phyloP scores from a whole-genome alignment of 2,113 vertebrate species.

The Bungarus multicinctus region DNA sequence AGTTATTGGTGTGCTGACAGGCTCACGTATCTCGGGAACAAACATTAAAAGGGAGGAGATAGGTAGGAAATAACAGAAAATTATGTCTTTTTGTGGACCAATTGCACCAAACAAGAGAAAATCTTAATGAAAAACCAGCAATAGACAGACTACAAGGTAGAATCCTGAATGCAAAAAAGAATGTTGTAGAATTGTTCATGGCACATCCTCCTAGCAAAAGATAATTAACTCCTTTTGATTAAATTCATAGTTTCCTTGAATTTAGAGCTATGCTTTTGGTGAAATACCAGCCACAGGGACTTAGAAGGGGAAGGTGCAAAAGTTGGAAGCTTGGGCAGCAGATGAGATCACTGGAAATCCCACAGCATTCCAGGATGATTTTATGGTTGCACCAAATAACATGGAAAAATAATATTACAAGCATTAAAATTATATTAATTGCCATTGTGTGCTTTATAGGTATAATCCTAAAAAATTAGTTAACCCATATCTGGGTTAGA shows the following conservation, averaged over 20 bases:
- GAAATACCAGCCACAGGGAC: neutral
- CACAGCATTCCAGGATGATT: neutral
- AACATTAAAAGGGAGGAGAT: neutral
- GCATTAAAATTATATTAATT: neutral
- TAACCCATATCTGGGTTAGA: neutral
- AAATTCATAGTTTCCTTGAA: slow-evolving; percentile 12
- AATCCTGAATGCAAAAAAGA: neutral
- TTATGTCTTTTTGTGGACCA: neutral
- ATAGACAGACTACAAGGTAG: neutral
- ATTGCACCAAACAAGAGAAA: neutral
- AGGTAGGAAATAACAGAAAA: neutral
- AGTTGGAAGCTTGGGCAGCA: neutral
- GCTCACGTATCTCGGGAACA: neutral
- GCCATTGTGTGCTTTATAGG: neutral
- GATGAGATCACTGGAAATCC: neutral
- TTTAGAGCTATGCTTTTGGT: neutral
- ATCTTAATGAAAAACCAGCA: neutral
- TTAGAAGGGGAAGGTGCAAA: neutral
- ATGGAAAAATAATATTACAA: neutral
- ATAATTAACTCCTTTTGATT: neutral
- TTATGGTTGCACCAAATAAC: neutral
- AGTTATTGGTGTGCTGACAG: neutral
- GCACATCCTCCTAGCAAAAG: neutral
- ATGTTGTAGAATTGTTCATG: neutral
- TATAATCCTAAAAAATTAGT: neutral